Evolutionary conservation across 1,140 invertebrate species (phyloP), one percentile per base, ranked within the genome.

Genomic region (Hyles euphorbiae): DNA sequence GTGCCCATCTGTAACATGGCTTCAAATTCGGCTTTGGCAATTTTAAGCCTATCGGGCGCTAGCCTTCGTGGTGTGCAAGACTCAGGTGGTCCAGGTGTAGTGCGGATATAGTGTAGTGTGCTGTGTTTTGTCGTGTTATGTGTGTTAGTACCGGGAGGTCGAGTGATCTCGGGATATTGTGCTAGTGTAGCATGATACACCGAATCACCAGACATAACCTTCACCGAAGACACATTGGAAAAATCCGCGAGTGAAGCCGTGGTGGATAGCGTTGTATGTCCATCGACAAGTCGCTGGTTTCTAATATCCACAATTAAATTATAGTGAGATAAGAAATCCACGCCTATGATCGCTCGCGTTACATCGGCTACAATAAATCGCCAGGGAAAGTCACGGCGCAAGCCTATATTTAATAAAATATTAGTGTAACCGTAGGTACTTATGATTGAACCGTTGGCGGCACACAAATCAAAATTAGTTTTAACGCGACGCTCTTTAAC

Each of bases 281-380:
- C 45, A 47, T 56, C 54, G 32, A 47, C 10, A 4, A 56, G 33
- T 8, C 2, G 44, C 3, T 40, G 34, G 32, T 56, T 56, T 5
- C 22, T 22, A 5, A 11, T 34, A 32, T 56, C 54, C 2, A 57
- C 55, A 3, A 57, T 32, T 49, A 57, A 46, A 36, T 12, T 12
- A 11, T 49, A 57, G 11, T 36, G 34, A 11, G 11, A 5, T 10
- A 57, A 61, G 58, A 86, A 78, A 60, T 86, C 78, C 8, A 76
- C 76, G 9, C 77, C 85, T 9, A 87, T 78, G 2, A 87, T 68
- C 12, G 68, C 76, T 73, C 69, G 68, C 2, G 68, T 70, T 1
- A 72, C 70, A 33, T 72, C 67, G 6, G 67, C 70, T 9, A 69
- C 48, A 56, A 72, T 54, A 58, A 72, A 72, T 22, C 55, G 63